Percentiles rank a stretch among this genome's conserved stretches.
These are phyloP conservation scores for Yponomeuta plumbellus DNA, from an alignment of 2,888 invertebrate species.

Conservation along the genomic window DNA sequence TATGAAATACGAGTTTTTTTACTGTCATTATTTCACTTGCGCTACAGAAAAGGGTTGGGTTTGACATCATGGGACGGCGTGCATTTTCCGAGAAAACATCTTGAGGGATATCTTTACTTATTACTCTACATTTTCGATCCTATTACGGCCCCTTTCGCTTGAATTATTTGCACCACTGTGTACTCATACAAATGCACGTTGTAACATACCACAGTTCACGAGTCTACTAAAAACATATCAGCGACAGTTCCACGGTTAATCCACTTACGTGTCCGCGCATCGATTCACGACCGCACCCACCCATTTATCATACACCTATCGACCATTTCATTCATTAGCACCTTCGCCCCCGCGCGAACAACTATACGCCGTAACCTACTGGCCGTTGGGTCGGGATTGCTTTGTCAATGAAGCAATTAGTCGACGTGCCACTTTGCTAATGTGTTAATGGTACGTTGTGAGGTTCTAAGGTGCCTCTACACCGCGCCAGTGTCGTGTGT, in stretches of 20 bases:
- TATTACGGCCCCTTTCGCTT: background rate
- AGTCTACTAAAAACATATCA: constrained; percentile 19
- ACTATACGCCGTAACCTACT: constrained; percentile 49
- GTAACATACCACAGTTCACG: background rate
- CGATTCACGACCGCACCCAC: constrained; percentile 54
- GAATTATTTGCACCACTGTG: background rate
- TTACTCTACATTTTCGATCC: background rate
- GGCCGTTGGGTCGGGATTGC: constrained; percentile 46
- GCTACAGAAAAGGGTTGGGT: background rate
- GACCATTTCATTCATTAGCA: constrained; percentile 53
- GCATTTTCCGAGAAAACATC: background rate
- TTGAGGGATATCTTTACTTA: background rate
- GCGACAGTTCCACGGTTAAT: constrained; percentile 34
- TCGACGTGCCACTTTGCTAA: constrained; percentile 35
- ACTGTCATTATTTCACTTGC: background rate
- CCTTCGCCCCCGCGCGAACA: constrained; percentile 29
- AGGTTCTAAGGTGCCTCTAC: constrained; percentile 24
- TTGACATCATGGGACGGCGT: background rate
- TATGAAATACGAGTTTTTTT: background rate
- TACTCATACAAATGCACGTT: background rate
- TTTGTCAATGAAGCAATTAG: constrained; percentile 36
- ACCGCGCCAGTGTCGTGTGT: constrained; percentile 21
- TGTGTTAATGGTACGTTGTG: constrained; percentile 39
- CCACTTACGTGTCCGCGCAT: constrained; percentile 44
- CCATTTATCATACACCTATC: constrained; percentile 56